Evolutionary conservation across 2,888 invertebrate species (phyloP), one percentile per base, ranked within the genome.

Genomic region (Candidula unifasciata): DNA sequence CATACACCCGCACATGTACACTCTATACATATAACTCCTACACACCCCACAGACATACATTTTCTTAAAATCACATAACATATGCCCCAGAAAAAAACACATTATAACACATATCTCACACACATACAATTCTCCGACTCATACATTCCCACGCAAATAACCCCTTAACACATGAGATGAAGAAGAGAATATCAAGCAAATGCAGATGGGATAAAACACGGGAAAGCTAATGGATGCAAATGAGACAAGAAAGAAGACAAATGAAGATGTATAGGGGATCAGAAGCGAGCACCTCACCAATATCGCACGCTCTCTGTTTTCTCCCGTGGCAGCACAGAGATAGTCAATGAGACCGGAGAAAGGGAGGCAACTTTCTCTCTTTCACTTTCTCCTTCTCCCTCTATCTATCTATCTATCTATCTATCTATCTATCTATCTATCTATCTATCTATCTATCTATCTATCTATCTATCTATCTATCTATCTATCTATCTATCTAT

Each of bases 371-470:
- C 44, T 10, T 44, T 44, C 44, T 44, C 44, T 44, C 44, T 44
- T 6, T 44, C 44, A 44, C 13, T 44, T 13, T 44, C 13, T 10
- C 13, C 13, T 6, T 44, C 44, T 6, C 44, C 3, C 44, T 6
- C 3, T 44, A 6, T 44, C 44, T 44, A 3, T 44, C 44, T 44
- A 10, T 44, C 44, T 44, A 35, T 24, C 74, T 73, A 60, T 33
- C 27, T 60, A 35, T n/a, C 74, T 30, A 30, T 74, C 74, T 37
- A 60, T 57, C 74, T 27, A 60, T 60, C 73, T 37, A 44, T 37
- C 57, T 78, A 57, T 78, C 54, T 78, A 16, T 78, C 57, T 57
- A 57, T 18, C 78, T 78, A 57, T 78, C 79, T 79, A 21, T 79
- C 64, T 79, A 18, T 27, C 64, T 60, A 6, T 78, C 78, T 8